Evolutionary conservation across 2,797 vertebrate species (phyloP), one percentile per base, ranked within the genome.

Genomic region (Euphonia xanthogaster): DNA sequence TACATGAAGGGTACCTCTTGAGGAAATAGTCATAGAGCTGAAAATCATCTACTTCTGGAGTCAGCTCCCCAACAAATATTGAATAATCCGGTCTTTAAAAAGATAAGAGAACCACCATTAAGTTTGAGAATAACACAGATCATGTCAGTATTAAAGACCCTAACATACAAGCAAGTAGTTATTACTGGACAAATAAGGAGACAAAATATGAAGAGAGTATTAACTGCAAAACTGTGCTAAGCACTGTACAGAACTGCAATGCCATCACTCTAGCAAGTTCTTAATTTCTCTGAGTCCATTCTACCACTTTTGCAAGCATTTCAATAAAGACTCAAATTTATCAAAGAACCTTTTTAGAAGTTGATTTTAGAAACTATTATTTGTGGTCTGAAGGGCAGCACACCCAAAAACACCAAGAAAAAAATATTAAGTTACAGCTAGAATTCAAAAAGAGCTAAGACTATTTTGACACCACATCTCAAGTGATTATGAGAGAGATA

Each of bases 31-130:
- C 98, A 97, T 98, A 99, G 33, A 99, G 99, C 96, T 99, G 98
- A 96, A 98, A 98, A 96, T 99, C 99, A 61, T 99, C 98, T 90
- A 99, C 98, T 94, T 99, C 99, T 73, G 99, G 98, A 86, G 99
- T 98, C 96, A 99, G 97, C 88, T 99, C 99, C n/a, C 99, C 99
- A 96, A 99, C 99, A 98, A 99, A 99, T 96, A 99, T 99, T 1
- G 99, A 99, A 96, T 98, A 99, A 94, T 99, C 99, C 0, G 98
- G 98, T 94, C 99, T 99, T 93, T 57, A 63, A 70, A 50, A 44
- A 60, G 5, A 33, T 30, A 40, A 55, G 37, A 87, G 58, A 63
- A 74, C 6, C 48, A 70, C 4, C 21, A 12, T 89, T 60, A 85
- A 33, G 22, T 76, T 47, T 60, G 40, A 89, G 25, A 88, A 15